Conservation (phyloP, 2,113 vertebrate species). For the Desmodus rotundus region DNA sequence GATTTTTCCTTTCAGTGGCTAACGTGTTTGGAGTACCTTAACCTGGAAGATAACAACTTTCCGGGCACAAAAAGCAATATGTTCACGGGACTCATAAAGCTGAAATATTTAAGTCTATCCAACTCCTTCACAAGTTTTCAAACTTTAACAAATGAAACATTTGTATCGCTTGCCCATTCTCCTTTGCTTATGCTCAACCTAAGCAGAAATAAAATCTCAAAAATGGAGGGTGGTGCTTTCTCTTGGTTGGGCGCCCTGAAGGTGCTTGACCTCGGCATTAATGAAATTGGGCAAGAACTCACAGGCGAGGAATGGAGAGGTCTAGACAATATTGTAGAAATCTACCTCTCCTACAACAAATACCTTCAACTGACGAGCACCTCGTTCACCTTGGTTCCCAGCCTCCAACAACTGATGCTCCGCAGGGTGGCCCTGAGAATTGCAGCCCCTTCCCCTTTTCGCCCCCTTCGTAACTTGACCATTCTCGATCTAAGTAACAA, state of each 20-base stretch:
- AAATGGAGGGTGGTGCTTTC: slow-evolving; percentile 84
- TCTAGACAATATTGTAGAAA: slow-evolving; percentile 82
- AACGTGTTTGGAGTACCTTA: slow-evolving; percentile 83
- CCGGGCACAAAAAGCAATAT: slow-evolving; percentile 78
- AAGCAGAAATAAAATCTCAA: slow-evolving; percentile 81
- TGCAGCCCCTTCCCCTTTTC: slow-evolving; percentile 88
- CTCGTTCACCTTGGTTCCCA: slow-evolving; percentile 86
- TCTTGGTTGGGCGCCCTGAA: slow-evolving; percentile 82
- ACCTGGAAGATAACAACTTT: slow-evolving; percentile 83
- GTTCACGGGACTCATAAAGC: slow-evolving; percentile 87
- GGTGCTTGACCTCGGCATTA: slow-evolving; percentile 87
- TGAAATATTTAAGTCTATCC: slow-evolving; percentile 86
- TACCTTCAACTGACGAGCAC: slow-evolving; percentile 79
- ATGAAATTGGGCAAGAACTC: slow-evolving; percentile 89
- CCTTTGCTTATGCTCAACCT: slow-evolving; percentile 88
- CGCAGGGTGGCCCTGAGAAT: slow-evolving; percentile 82
- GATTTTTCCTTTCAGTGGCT: slow-evolving; percentile 89
- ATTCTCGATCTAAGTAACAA: slow-evolving; percentile 95
- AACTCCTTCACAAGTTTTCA: slow-evolving; percentile 79
- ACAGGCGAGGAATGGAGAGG: slow-evolving; percentile 90
- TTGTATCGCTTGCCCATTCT: slow-evolving; percentile 87
- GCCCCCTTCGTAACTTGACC: slow-evolving; percentile 83
- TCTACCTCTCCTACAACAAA: slow-evolving; percentile 89
- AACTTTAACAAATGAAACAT: slow-evolving; percentile 86
- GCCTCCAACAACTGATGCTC: slow-evolving; percentile 86